A percentile compares a stretch with the other conserved stretches of the same genome.
phyloP scores from a whole-genome alignment of 2,113 vertebrate species.

The Protobothrops mucrosquamatus region DNA sequence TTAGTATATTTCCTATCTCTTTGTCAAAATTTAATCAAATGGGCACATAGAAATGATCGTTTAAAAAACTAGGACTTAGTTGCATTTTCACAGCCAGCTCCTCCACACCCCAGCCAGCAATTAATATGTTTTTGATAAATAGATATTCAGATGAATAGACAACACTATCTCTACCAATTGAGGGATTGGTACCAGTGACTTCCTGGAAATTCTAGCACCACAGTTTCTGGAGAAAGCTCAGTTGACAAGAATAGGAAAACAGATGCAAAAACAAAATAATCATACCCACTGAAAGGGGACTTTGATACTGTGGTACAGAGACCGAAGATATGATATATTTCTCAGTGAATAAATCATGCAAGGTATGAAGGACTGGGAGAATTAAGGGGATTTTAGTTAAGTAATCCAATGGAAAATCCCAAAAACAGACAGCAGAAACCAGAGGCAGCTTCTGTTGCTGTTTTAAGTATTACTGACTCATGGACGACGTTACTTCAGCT shows the following conservation, averaged over 20 bases:
- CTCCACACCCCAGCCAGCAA: not conserved
- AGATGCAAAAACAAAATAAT: not conserved
- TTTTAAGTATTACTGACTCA: not conserved
- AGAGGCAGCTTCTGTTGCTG: not conserved
- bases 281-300: not conserved
- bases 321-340: not conserved
- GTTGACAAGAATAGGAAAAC: not conserved
- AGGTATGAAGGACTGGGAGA: not conserved
- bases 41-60: not conserved
- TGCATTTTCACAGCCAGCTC: not conserved
- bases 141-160: not conserved
- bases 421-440: not conserved
- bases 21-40: not conserved
- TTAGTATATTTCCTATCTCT: not conserved
- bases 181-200: not conserved
- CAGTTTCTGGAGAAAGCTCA: not conserved
- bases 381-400: conserved; percentile 10
- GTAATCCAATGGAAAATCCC: conserved; percentile 9
- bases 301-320: not conserved
- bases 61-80: not conserved
- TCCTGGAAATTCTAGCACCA: not conserved
- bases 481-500: not conserved
- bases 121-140: not conserved
- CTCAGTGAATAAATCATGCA: not conserved
- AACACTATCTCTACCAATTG: not conserved